Conservation (phyloP, 1,140 invertebrate species). For the Sitobion miscanthi region DNA sequence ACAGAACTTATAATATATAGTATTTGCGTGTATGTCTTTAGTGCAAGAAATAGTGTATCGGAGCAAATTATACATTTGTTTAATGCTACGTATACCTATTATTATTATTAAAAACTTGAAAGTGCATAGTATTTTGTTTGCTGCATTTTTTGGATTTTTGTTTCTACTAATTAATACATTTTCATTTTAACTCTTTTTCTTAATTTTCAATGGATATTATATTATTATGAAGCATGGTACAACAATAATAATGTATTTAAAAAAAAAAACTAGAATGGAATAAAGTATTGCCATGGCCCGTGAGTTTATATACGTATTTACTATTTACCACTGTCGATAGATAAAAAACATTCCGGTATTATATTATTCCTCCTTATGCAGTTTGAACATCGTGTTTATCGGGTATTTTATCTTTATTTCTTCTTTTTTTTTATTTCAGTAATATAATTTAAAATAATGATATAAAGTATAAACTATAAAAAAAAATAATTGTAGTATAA, state of each 20-base stretch:
- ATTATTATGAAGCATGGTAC: neutral
- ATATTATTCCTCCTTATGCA: neutral
- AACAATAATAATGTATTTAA: neutral
- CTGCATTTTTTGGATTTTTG: neutral
- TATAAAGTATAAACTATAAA: neutral
- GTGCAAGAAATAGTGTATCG: neutral
- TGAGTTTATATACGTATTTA: neutral
- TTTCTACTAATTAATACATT: neutral
- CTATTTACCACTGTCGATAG: neutral
- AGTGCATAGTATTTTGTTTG: neutral
- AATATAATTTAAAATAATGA: conserved; percentile 18
- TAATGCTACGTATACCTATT: neutral
- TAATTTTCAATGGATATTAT: neutral
- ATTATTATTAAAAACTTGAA: neutral
- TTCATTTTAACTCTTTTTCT: neutral
- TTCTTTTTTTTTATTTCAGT: conserved; percentile 2
- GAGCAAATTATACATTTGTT: neutral
- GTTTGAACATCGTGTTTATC: neutral
- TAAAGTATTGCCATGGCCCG: neutral
- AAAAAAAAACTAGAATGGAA: neutral
- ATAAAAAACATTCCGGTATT: conserved; percentile 2
- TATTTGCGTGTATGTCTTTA: neutral
- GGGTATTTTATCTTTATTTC: neutral
- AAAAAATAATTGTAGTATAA: neutral
- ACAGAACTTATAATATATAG: neutral